Evolutionary conservation across 2,113 vertebrate genomes (phyloP).

Genomic region (Theristicus caerulescens): DNA sequence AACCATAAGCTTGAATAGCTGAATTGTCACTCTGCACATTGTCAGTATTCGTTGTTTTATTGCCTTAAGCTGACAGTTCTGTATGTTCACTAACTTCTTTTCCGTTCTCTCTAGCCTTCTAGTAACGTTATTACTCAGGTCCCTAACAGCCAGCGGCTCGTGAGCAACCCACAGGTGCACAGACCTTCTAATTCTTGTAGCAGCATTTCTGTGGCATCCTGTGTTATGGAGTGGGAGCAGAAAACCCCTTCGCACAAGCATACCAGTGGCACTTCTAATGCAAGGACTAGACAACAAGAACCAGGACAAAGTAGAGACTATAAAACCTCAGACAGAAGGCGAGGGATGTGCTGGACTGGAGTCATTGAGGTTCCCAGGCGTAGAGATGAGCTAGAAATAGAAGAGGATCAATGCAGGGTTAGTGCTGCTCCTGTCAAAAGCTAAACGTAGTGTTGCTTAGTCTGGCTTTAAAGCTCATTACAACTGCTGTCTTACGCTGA

Average conservation of each 20-base stretch:
- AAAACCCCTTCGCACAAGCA: constrained; percentile 77
- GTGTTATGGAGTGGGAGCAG: constrained; percentile 91
- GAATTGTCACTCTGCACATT: neutral
- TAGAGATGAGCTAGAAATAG: constrained; percentile 78
- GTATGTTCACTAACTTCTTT: constrained; percentile 57
- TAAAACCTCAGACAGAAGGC: constrained; percentile 82
- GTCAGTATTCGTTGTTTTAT: neutral
- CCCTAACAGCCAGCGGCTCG: constrained; percentile 59
- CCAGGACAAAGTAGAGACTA: constrained; percentile 62
- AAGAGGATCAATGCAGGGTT: constrained; percentile 86
- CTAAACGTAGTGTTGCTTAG: neutral
- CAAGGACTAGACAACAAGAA: constrained; percentile 74
- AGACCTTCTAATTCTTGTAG: constrained; percentile 80
- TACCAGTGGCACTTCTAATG: constrained; percentile 62
- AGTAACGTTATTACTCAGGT: constrained; percentile 70
- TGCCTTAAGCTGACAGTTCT: neutral
- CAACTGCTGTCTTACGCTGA: neutral
- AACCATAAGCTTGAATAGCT: neutral
- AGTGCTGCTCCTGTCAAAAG: constrained; percentile 70
- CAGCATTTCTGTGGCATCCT: constrained; percentile 92
- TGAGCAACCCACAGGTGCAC: constrained; percentile 44
- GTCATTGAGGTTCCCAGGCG: constrained; percentile 61
- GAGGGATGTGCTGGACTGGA: constrained; percentile 82
- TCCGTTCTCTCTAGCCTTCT: constrained; percentile 73
- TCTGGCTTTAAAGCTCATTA: neutral